Percentiles rank a stretch among this genome's conserved stretches.
phyloP scores from a whole-genome alignment of 2,797 vertebrate species.

The Chloroceryle inda region DNA sequence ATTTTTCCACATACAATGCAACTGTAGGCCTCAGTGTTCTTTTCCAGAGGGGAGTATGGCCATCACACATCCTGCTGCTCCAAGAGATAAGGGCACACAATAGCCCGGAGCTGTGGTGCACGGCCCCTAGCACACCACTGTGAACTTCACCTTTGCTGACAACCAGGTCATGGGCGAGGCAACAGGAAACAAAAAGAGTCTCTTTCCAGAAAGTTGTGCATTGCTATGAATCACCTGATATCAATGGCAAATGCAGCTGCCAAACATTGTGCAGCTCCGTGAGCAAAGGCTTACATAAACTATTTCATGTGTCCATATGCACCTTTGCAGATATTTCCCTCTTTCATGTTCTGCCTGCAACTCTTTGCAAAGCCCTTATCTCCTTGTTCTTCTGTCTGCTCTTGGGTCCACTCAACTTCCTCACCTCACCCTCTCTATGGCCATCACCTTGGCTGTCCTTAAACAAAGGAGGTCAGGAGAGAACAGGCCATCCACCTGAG shows the following conservation, averaged over 20 bases:
- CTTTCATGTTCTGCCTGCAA: background rate
- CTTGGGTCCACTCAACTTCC: background rate
- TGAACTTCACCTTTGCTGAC: constrained; percentile 18
- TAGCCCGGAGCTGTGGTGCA: background rate
- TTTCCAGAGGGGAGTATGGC: constrained; percentile 18
- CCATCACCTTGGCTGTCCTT: background rate
- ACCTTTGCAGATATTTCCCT: background rate
- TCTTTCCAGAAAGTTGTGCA: background rate
- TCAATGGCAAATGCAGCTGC: background rate
- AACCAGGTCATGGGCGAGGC: background rate
- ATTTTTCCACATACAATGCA: constrained; percentile 32
- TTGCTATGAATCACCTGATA: background rate
- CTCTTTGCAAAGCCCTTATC: background rate
- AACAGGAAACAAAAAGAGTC: background rate
- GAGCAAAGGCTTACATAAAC: background rate
- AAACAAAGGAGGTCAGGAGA: background rate
- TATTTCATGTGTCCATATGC: background rate
- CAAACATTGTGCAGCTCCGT: background rate
- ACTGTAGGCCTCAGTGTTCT: background rate
- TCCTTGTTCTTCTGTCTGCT: background rate
- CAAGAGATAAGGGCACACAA: constrained; percentile 38
- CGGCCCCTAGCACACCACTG: background rate
- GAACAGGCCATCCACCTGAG: background rate
- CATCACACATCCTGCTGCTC: constrained; percentile 46
- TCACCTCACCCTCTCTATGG: background rate